Evolutionary conservation across 2,888 invertebrate species (phyloP).

Genomic region (Apodemia mormo): DNA sequence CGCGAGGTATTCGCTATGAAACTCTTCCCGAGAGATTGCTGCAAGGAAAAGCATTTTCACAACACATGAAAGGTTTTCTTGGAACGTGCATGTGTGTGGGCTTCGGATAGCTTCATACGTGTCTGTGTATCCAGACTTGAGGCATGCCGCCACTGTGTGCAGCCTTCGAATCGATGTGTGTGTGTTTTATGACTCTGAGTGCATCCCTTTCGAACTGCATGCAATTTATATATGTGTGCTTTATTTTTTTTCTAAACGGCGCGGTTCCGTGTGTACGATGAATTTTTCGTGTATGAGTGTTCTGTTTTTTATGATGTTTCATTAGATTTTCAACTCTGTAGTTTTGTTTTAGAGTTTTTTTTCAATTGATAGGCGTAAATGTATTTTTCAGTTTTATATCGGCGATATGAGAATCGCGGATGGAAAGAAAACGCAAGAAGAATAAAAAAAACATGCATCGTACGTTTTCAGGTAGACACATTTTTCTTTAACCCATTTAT

Average conservation of each 20-base stretch:
- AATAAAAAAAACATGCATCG: conserved; percentile 79
- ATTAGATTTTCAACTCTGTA: conserved; percentile 46
- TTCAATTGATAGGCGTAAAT: conserved; percentile 56
- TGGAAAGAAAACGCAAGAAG: conserved; percentile 78
- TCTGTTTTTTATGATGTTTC: conserved; percentile 59
- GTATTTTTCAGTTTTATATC: conserved; percentile 82
- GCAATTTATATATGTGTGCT: conserved; percentile 79
- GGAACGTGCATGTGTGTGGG: conserved; percentile 58
- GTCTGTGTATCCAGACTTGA: conserved; percentile 58
- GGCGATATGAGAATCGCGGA: conserved; percentile 81
- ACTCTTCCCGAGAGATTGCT: conserved; percentile 81
- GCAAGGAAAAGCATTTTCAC: conserved; percentile 81
- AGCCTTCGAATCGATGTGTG: conserved; percentile 48
- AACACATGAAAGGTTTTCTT: conserved; percentile 79
- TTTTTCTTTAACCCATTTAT: conserved; percentile 82
- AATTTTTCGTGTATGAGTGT: conserved; percentile 64
- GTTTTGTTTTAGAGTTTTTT: conserved; percentile 36
- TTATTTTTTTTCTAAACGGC: conserved; percentile 78
- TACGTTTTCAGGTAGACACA: conserved; percentile 82
- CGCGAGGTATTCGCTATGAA: conserved; percentile 82
- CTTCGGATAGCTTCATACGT: conserved; percentile 48
- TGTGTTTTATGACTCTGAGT: conserved; percentile 80
- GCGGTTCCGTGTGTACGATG: conserved; percentile 60
- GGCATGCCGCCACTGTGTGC: conserved; percentile 45
- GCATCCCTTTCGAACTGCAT: conserved; percentile 81